Percentiles rank a stretch among this genome's conserved stretches.
Evolutionary conservation across 2,888 invertebrate genomes (phyloP).

Genomic region (Lithodes maja): DNA sequence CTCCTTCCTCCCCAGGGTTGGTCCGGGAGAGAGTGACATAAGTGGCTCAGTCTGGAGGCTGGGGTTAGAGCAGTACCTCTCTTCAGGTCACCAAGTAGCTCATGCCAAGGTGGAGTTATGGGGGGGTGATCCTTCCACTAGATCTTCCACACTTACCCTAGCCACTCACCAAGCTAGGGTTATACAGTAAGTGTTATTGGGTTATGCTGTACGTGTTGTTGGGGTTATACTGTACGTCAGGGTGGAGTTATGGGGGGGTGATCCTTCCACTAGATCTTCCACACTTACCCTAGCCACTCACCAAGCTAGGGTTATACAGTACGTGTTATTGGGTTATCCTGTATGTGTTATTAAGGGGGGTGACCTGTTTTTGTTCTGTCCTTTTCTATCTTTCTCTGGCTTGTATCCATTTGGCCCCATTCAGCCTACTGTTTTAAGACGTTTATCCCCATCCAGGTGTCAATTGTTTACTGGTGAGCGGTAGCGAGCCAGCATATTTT

Average conservation of each 20-base stretch:
- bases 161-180: slow-evolving; percentile 53
- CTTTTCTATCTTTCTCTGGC: too few relatives aligned
- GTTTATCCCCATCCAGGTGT: too few relatives aligned
- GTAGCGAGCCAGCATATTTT: too few relatives aligned
- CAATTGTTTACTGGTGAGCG: too few relatives aligned
- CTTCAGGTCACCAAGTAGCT: slow-evolving; percentile 69
- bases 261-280: slow-evolving; percentile 64
- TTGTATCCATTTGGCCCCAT: too few relatives aligned
- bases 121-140: slow-evolving; percentile 64
- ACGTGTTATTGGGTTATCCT: too few relatives aligned
- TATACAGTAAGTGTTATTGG: slow-evolving; percentile 39
- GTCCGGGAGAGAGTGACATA: slow-evolving; percentile 50
- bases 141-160: slow-evolving; percentile 58
- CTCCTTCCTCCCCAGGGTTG: slow-evolving; percentile 31
- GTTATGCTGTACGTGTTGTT: too few relatives aligned
- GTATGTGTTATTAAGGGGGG: too few relatives aligned
- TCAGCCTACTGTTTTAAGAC: too few relatives aligned
- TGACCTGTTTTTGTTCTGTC: too few relatives aligned
- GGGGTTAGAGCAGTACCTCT: slow-evolving; percentile 59
- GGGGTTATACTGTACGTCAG: slow-evolving; percentile 20
- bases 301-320: slow-evolving; percentile 55
- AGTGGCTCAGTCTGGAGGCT: slow-evolving; percentile 44
- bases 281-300: slow-evolving; percentile 56
- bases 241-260: slow-evolving; percentile 62
- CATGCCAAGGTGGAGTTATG: slow-evolving; percentile 62